phyloP scores from a whole-genome alignment of 2,113 vertebrate species.

The Nycticryphes semicollaris region DNA sequence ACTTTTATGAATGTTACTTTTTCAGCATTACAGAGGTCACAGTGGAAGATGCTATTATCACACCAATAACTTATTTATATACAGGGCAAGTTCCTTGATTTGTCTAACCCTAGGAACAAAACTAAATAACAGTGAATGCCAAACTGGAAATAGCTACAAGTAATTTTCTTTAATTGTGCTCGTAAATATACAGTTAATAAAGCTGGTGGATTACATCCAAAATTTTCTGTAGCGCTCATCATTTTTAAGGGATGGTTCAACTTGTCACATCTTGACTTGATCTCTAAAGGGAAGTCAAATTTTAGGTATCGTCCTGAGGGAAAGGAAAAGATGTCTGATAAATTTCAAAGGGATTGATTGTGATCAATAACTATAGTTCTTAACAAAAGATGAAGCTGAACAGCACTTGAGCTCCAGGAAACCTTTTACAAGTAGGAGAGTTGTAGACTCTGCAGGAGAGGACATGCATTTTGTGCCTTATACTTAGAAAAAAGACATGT shows the following conservation, averaged over 20 bases:
- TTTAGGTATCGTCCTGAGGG: constrained; percentile 25
- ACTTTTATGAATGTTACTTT: not conserved
- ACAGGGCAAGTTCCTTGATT: not conserved
- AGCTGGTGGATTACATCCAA: constrained; percentile 28
- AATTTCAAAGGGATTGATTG: constrained; percentile 48
- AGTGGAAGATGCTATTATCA: not conserved
- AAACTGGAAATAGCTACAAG: constrained; percentile 45
- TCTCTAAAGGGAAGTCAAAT: constrained; percentile 31
- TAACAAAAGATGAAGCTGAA: not conserved
- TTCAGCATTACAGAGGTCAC: not conserved
- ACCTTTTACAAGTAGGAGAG: not conserved
- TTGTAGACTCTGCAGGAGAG: not conserved
- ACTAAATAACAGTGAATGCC: not conserved
- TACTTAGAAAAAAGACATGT: not conserved
- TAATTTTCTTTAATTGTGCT: constrained; percentile 53
- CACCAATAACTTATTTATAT: not conserved
- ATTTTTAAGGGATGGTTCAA: constrained; percentile 21
- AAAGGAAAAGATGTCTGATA: constrained; percentile 47
- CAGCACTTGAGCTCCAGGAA: not conserved
- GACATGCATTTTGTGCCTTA: not conserved
- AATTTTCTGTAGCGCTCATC: not conserved
- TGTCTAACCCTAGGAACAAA: not conserved
- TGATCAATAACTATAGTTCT: not conserved
- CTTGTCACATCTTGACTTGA: constrained; percentile 31
- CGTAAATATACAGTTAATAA: constrained; percentile 34